Percentiles rank a stretch among this genome's conserved stretches.
Conservation (phyloP, 2,113 vertebrate species). For the Baryphthengus martii region DNA sequence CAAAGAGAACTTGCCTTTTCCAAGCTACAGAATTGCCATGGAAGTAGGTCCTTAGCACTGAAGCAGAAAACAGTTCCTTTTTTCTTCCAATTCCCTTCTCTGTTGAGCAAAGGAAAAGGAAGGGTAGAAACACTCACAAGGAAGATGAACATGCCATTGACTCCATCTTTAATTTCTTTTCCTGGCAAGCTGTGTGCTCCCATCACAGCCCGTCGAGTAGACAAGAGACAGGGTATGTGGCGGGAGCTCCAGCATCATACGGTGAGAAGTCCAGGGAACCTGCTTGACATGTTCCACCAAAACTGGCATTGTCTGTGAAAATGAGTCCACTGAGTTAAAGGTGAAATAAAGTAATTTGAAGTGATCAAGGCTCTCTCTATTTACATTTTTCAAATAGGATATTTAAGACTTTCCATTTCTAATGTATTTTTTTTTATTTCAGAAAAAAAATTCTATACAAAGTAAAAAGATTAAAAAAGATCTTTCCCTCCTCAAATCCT, state of each 20-base stretch:
- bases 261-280: neutral
- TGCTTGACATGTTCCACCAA: neutral
- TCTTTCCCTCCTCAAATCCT: neutral
- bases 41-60: neutral
- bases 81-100: neutral
- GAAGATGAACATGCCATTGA: neutral
- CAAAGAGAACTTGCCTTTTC: neutral
- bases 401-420: neutral
- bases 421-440: neutral
- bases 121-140: neutral
- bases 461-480: neutral
- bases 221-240: accelerated
- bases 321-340: neutral
- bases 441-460: neutral
- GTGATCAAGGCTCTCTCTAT: neutral
- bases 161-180: neutral
- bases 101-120: neutral
- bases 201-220: accelerated
- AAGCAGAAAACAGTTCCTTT: neutral
- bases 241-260: neutral
- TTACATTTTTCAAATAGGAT: neutral
- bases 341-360: neutral
- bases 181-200: neutral
- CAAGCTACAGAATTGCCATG: neutral
- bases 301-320: neutral